Evolutionary conservation across 2,888 invertebrate genomes (phyloP), one percentile per base, ranked within the genome.

Genomic region (Tuberolachnus salignus): DNA sequence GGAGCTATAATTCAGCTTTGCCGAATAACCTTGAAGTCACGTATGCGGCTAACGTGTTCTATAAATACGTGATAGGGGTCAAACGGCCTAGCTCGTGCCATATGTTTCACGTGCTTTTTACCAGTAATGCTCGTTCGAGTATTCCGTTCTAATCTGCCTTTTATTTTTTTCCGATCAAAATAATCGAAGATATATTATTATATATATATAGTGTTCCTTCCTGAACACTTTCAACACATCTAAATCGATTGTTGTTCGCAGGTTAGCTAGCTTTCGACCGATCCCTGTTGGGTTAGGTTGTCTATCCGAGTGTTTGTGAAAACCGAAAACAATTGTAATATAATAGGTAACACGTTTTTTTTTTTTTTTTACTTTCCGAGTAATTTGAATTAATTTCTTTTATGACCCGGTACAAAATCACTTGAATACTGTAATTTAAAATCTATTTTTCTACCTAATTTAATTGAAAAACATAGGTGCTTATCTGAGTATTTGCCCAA

Each of bases 51-150:
- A 63, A 53, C 42, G 63, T 64, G 51, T 74, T 73, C 73, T 74
- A 74, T 74, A 74, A 74, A 74, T 74, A 74, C 42, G 3, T 21
- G 0, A 61, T 73, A 73, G 72, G 61, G 72, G 72, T 73, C 72
- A 73, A 49, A 63, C 51, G 49, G 34, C 49, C n/a, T 16, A 49
- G 14, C 34, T 34, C 8, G 3, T 6, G 6, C 59, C 61, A 73
- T 71, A 57, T 71, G 70, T 61, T 51, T 63, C 34, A 34, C 26
- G 16, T 42, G 21, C 14, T 49, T 61, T 34, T 19, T 9, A 16
- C 53, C 21, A 1, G 21, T 42, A 63, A 13, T 63, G n/a, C 3
- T 6, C 1, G n/a, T 11, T 42, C 3, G 6, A 34, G 10, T n/a
- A n/a, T 61, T 42, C 9, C n/a, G n/a, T 19, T 13, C 34, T 2